Evolutionary conservation across 2,888 invertebrate species (phyloP).

Genomic region (Oeneis ivallda): DNA sequence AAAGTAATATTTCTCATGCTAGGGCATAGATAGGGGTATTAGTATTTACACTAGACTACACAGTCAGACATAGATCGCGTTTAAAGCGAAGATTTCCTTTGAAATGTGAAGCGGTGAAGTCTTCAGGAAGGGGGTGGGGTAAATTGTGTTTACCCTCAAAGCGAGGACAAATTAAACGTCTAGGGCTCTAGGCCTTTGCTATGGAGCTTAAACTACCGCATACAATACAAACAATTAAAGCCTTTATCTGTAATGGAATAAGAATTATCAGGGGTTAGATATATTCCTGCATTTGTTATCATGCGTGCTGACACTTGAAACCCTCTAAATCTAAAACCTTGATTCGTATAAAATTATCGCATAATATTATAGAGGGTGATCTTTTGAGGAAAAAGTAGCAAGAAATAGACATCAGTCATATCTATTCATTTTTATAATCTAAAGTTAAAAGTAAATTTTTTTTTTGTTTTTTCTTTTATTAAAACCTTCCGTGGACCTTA

Average conservation of each 20-base stretch:
- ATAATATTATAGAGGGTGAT: conserved; percentile 15
- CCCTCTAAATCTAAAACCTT: conserved; percentile 22
- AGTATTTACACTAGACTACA: not conserved
- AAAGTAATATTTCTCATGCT: not conserved
- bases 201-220: conserved; percentile 13
- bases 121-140: conserved; percentile 25
- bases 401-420: conserved; percentile 3
- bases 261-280: not conserved
- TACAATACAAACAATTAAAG: conserved; percentile 14
- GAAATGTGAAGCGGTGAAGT: conserved; percentile 25
- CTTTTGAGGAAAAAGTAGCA: conserved; percentile 18
- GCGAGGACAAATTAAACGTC: conserved; percentile 36
- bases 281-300: conserved; percentile 6
- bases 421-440: too few species aligned
- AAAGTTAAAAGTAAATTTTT: too few species aligned
- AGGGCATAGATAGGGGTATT: not conserved
- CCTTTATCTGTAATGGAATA: conserved; percentile 13
- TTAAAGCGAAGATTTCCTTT: conserved; percentile 27
- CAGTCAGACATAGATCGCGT: conserved; percentile 6
- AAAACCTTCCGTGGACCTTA: too few species aligned
- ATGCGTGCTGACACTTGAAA: conserved; percentile 11
- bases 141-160: conserved; percentile 37
- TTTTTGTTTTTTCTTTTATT: too few species aligned
- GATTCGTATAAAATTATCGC: conserved; percentile 25
- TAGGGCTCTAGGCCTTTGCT: conserved; percentile 33